Percentiles rank a stretch among this genome's conserved stretches.
These are phyloP conservation scores for Phalacrocorax aristotelis DNA, from an alignment of 2,113 vertebrate species.

Conservation along the genomic window DNA sequence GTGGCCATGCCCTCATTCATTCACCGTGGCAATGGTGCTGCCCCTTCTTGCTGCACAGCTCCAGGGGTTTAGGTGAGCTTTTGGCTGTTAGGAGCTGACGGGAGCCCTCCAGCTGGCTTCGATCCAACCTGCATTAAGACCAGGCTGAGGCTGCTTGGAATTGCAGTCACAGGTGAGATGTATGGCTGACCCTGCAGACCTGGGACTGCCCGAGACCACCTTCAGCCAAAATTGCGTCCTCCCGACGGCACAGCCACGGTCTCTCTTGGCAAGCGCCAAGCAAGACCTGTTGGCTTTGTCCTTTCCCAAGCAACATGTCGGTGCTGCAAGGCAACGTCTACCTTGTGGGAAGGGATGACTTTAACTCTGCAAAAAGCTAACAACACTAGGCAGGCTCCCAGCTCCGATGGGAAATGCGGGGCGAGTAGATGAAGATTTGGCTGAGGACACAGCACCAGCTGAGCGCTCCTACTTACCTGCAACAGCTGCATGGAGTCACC, in stretches of 20 bases:
- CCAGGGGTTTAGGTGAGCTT: not conserved
- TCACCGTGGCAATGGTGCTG: accelerated
- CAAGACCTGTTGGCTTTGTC: not conserved
- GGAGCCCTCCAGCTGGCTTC: not conserved
- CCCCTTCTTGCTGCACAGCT: not conserved
- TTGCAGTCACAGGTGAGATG: too few species aligned
- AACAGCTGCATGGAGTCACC: not conserved
- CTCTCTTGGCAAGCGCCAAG: not conserved
- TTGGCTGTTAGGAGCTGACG: too few species aligned
- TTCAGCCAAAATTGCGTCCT: not conserved
- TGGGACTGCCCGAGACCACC: not conserved
- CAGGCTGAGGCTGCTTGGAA: not conserved
- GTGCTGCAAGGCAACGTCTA: not conserved
- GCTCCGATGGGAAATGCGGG: not conserved
- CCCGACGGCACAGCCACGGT: not conserved
- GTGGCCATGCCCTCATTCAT: not conserved
- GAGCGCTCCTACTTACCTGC: not conserved
- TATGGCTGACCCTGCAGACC: not conserved
- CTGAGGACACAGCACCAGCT: not conserved
- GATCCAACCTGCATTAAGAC: not conserved
- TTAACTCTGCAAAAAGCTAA: not conserved
- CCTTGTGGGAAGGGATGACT: not conserved
- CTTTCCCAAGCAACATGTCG: accelerated
- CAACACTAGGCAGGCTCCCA: accelerated
- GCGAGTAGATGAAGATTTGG: not conserved